phyloP scores from a whole-genome alignment of 2,888 invertebrate genomes.

The Baronia brevicornis region DNA sequence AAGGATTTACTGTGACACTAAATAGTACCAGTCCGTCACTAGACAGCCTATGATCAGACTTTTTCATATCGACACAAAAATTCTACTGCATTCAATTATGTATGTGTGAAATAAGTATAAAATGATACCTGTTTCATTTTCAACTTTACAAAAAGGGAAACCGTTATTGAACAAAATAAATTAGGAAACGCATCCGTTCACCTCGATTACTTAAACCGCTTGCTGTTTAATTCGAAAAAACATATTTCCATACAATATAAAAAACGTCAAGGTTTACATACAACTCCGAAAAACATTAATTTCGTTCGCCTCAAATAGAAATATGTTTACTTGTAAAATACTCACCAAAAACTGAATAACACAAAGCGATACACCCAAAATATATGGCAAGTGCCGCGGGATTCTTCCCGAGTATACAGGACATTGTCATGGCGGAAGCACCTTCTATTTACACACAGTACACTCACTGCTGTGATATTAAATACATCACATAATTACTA shows the following conservation, averaged over 20 bases:
- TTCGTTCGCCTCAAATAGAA: not conserved
- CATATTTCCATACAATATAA: not conserved
- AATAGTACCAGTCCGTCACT: too few relatives aligned
- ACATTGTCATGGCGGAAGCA: slow-evolving; percentile 72
- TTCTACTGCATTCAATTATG: too few relatives aligned
- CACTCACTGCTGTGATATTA: slow-evolving; percentile 37
- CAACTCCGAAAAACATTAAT: not conserved
- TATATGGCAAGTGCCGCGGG: slow-evolving; percentile 55
- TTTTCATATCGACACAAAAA: too few relatives aligned
- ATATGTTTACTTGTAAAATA: slow-evolving; percentile 21
- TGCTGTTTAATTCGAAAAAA: slow-evolving; percentile 10
- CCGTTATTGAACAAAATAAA: slow-evolving; percentile 10
- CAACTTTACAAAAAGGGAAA: slow-evolving; percentile 1
- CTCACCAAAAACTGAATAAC: slow-evolving; percentile 61
- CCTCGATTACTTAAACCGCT: slow-evolving; percentile 3
- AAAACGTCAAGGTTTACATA: not conserved
- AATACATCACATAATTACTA: slow-evolving; percentile 53
- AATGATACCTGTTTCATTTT: slow-evolving; percentile 1
- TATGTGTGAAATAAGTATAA: not conserved
- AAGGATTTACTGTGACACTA: too few relatives aligned
- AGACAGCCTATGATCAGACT: too few relatives aligned
- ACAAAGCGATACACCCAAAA: slow-evolving; percentile 60
- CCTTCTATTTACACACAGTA: slow-evolving; percentile 51
- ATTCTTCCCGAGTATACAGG: slow-evolving; percentile 53
- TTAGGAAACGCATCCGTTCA: slow-evolving; percentile 11